Percentiles rank a stretch among this genome's conserved stretches.
Evolutionary conservation across 2,888 invertebrate species (phyloP).

Genomic region (Lepidochrysops patricia): DNA sequence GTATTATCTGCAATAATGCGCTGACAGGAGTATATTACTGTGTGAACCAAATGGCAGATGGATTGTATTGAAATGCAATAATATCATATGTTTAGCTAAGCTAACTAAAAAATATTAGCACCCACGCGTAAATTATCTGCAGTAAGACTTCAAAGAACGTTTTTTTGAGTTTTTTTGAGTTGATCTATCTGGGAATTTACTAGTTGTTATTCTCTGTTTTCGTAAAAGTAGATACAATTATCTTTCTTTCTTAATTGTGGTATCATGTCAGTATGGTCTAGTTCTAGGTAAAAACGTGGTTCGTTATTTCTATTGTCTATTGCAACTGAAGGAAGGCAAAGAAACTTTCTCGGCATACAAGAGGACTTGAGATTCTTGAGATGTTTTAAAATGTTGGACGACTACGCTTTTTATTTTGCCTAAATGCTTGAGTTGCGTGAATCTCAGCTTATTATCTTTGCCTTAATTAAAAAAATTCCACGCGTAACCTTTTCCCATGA

Average conservation of each 20-base stretch:
- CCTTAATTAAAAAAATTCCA: not conserved
- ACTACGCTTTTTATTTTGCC: not conserved
- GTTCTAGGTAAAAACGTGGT: too few relatives aligned
- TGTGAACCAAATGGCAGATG: constrained; percentile 3
- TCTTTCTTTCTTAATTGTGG: too few relatives aligned
- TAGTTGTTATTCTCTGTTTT: too few relatives aligned
- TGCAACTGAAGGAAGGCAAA: not conserved
- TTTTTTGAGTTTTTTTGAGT: too few relatives aligned
- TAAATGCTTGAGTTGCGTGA: not conserved
- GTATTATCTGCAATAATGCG: not conserved
- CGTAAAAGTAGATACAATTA: too few relatives aligned
- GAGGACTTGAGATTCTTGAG: not conserved
- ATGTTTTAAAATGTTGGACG: not conserved
- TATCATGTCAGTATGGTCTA: too few relatives aligned
- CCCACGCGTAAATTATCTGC: too few relatives aligned
- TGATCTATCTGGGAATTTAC: too few relatives aligned
- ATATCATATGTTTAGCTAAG: not conserved
- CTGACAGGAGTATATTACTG: not conserved
- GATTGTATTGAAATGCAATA: not conserved
- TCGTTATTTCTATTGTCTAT: too few relatives aligned
- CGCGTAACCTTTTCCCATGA: not conserved
- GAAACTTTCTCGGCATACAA: not conserved
- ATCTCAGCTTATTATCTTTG: not conserved
- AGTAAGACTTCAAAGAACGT: too few relatives aligned
- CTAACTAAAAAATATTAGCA: too few relatives aligned